Evolutionary conservation across 1,140 invertebrate species (phyloP), one percentile per base, ranked within the genome.

Genomic region (Megathymus violae): DNA sequence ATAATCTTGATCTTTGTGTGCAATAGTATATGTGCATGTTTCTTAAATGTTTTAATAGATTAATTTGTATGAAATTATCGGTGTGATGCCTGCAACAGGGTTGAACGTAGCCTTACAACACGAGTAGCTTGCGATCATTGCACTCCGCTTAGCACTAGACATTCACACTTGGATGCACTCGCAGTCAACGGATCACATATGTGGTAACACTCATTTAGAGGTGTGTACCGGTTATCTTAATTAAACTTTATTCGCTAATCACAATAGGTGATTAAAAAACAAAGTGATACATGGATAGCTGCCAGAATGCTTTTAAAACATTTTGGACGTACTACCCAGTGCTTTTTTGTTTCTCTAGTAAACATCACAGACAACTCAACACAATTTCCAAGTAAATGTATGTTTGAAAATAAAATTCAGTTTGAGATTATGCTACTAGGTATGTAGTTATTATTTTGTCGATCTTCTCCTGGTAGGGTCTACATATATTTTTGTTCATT

Each of bases 1-100:
- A 86, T 90, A 88, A 86, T 85, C 72, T 81, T 80, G 74, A 80
- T 74, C 62, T 78, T 64, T 83, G 73, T 88, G 85, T 88, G 88
- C 88, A 90, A 88, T 88, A n/a, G n/a, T n/a, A n/a, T n/a, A n/a
- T n/a, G n/a, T n/a, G n/a, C n/a, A n/a, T n/a, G n/a, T n/a, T n/a
- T n/a, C n/a, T 17, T 56, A 56, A 56, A 56, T 58, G 40, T 58
- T 58, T 58, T 58, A n/a, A 44, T 58, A 58, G 40, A 44, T 58
- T n/a, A n/a, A 58, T 61, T 61, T 58, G 50, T 66, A 69, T 70
- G 63, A 69, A 67, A 70, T 63, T 67, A 47, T 43, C 63, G 56
- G 59, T 64, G 63, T 63, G 54, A 62, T 72, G 63, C 74, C 66
- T 65, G 67, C 64, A 64, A 80, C 76, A 80, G 76, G 78, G 79